Base-by-base conservation (phyloP, 2,113 vertebrate genomes). In the Austrofundulus limnaeus region DNA sequence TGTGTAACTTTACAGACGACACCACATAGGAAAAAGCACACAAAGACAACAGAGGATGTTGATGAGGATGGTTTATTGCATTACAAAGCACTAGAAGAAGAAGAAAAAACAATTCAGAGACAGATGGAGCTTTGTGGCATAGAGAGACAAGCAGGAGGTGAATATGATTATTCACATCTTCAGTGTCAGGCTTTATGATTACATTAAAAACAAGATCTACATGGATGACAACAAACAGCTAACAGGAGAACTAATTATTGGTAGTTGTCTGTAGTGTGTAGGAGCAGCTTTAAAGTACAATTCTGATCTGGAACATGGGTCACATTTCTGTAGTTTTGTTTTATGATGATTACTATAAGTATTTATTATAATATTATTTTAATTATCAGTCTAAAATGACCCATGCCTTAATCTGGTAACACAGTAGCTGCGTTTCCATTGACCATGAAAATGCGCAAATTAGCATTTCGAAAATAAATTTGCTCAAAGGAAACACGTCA, bases 11-110 rank as follows among this genome's bases (percentile, higher is more conserved):
- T n/a, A n/a, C n/a, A n/a, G n/a, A n/a, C n/a, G n/a, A n/a, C n/a
- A n/a, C n/a, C n/a, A n/a, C n/a, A n/a, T n/a, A n/a, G n/a, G n/a
- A n/a, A n/a, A n/a, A n/a, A n/a, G 64, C 55, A 48, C 55, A 77
- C 41, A 55, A 16, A 75, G 42, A 72, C 61, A 50, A 67, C 61
- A 63, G 51, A 9, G n/a, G 56, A 78, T 81, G 81, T 68, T 87
- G 77, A 88, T 66, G 46, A 64, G 71, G 83, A 46, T 75, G 66
- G 78, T 92, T 92, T 91, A 92, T 92, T 92, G 61, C 72, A 84
- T 85, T 79, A 87, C 75, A 83, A 84, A 91, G 82, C 83, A 68
- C 71, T 42, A 43, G 8, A 60, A 59, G 55, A 31, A 19, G 46
- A 15, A 42, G 37, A 1, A 60, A 14, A 63, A 56, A 53, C 49